A percentile compares a stretch with the other conserved stretches of the same genome.
These are phyloP conservation scores for Leistus spinibarbis DNA, from an alignment of 2,888 invertebrate species.

Conservation along the genomic window DNA sequence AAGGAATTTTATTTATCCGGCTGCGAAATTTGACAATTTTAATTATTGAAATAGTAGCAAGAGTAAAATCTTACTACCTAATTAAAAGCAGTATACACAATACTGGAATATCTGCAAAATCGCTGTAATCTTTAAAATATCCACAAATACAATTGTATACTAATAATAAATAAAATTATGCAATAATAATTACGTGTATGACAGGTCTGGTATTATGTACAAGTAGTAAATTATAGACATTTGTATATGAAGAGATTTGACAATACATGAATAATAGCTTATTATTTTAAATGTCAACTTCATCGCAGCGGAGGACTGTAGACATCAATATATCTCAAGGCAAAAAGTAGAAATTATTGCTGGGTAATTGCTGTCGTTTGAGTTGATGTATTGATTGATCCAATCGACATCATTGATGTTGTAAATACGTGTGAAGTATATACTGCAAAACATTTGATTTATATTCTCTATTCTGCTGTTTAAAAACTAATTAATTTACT, in stretches of 20 bases:
- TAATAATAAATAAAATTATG: background rate
- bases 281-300: constrained; percentile 5
- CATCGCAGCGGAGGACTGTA: background rate
- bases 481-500: background rate
- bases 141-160: background rate
- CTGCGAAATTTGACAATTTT: too few species aligned
- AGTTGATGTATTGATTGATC: background rate
- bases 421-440: background rate
- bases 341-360: background rate
- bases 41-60: too few species aligned
- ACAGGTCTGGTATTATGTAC: background rate
- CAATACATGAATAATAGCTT: background rate
- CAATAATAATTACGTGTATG: background rate
- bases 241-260: background rate
- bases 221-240: background rate
- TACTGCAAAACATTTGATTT: background rate
- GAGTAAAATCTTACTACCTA: too few species aligned
- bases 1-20: too few species aligned
- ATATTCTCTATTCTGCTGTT: background rate
- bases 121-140: background rate
- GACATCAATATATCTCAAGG: background rate
- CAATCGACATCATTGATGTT: background rate
- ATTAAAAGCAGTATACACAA: too few species aligned
- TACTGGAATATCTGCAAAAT: too few species aligned
- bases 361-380: background rate